phyloP scores from a whole-genome alignment of 2,888 invertebrate genomes.

The Rhagium mordax region DNA sequence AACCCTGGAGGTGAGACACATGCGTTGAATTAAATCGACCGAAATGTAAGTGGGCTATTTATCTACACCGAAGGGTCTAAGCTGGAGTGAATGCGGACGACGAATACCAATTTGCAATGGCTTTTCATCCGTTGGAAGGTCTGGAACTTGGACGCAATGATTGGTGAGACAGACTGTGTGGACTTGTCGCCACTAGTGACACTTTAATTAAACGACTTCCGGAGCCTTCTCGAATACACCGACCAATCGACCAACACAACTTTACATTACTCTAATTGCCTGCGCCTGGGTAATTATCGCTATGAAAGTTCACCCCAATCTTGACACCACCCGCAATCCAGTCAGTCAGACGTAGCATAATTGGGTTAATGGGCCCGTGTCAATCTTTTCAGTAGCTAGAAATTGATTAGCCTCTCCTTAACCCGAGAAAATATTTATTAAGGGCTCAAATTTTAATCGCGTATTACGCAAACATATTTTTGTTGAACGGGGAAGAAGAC shows the following conservation, averaged over 20 bases:
- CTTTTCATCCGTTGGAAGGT: constrained; percentile 31
- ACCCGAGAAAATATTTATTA: background rate
- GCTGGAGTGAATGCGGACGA: constrained; percentile 37
- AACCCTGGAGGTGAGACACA: constrained; percentile 43
- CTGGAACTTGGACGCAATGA: constrained; percentile 33
- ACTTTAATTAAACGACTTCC: constrained; percentile 51
- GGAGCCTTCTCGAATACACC: constrained; percentile 8
- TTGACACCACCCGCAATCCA: constrained; percentile 6
- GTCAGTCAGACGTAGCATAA: constrained; percentile 5
- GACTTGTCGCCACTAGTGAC: constrained; percentile 44
- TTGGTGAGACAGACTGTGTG: constrained; percentile 43
- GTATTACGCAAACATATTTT: background rate
- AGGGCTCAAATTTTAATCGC: background rate
- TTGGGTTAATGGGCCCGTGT: constrained; percentile 8
- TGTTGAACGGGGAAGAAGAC: too few species aligned
- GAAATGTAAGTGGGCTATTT: constrained; percentile 46
- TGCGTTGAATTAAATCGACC: constrained; percentile 50
- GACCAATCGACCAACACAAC: constrained; percentile 15
- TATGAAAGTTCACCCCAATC: constrained; percentile 7
- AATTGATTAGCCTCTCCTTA: constrained; percentile 7
- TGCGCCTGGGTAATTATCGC: constrained; percentile 7
- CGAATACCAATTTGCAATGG: constrained; percentile 48
- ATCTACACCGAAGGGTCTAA: constrained; percentile 40
- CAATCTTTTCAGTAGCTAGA: constrained; percentile 11
- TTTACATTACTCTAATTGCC: constrained; percentile 20